A percentile compares a stretch with the other conserved stretches of the same genome.
phyloP scores from a whole-genome alignment of 1,140 invertebrate species.

The Drosophila rufa region DNA sequence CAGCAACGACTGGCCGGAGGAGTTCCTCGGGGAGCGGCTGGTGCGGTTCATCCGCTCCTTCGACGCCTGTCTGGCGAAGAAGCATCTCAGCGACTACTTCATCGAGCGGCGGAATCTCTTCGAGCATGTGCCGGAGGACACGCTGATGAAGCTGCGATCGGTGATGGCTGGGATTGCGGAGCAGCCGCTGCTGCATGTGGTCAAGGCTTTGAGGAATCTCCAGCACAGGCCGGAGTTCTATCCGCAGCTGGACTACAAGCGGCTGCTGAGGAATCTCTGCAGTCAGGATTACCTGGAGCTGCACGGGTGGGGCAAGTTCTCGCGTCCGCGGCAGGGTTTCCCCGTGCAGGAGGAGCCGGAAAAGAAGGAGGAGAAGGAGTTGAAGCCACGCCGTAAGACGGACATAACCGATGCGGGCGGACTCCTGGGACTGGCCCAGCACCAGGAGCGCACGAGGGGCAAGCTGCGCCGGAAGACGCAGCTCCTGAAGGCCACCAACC shows the following conservation, averaged over 20 bases:
- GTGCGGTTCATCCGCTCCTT: slow-evolving; percentile 88
- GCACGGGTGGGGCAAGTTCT: slow-evolving; percentile 58
- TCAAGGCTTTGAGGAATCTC: slow-evolving; percentile 89
- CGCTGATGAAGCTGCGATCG: slow-evolving; percentile 88
- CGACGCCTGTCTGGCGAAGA: slow-evolving; percentile 86
- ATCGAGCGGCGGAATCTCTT: slow-evolving; percentile 90
- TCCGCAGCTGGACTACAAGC: slow-evolving; percentile 88
- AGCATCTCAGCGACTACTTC: slow-evolving; percentile 90
- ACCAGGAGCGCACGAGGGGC: slow-evolving; percentile 60
- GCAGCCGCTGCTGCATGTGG: slow-evolving; percentile 89
- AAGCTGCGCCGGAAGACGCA: slow-evolving; percentile 67
- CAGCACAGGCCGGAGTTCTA: slow-evolving; percentile 88
- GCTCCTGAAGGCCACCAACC: slow-evolving; percentile 76
- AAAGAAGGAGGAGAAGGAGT: background rate
- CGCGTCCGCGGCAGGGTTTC: slow-evolving; percentile 15
- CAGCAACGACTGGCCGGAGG: slow-evolving; percentile 89
- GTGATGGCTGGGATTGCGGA: slow-evolving; percentile 89
- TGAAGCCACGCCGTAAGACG: background rate
- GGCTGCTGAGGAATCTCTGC: slow-evolving; percentile 88
- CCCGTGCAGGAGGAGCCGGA: background rate
- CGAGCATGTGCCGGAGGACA: slow-evolving; percentile 88
- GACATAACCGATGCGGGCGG: slow-evolving; percentile 53
- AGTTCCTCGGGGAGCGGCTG: slow-evolving; percentile 89
- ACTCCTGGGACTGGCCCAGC: slow-evolving; percentile 67
- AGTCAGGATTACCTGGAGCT: slow-evolving; percentile 86